Evolutionary conservation across 2,797 vertebrate species (phyloP).

Genomic region (Hybognathus amarus): DNA sequence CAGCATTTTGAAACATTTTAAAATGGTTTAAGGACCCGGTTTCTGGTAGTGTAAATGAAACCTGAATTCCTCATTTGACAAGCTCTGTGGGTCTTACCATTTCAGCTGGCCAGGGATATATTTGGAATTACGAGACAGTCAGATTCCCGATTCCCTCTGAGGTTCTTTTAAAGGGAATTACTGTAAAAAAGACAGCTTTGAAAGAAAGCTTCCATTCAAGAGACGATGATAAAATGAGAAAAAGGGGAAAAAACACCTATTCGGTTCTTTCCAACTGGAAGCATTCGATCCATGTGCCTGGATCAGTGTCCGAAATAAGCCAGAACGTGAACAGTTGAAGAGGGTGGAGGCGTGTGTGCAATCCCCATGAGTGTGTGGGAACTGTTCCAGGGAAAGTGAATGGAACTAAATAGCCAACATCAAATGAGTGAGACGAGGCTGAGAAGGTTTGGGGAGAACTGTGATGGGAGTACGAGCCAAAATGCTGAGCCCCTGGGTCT

Average conservation of each 20-base stretch:
- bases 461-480: constrained; percentile 26
- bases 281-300: constrained; percentile 76
- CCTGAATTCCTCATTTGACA: constrained; percentile 29
- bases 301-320: constrained; percentile 76
- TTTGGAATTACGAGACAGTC: constrained; percentile 56
- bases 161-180: constrained; percentile 69
- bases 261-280: constrained; percentile 75
- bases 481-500: constrained; percentile 22
- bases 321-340: constrained; percentile 65
- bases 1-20: constrained; percentile 8
- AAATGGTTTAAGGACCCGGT: constrained; percentile 18
- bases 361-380: constrained; percentile 65
- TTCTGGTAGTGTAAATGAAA: constrained; percentile 17
- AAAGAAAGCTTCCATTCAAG: constrained; percentile 73
- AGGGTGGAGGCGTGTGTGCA: constrained; percentile 57
- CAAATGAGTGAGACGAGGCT: constrained; percentile 64
- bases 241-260: constrained; percentile 55
- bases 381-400: constrained; percentile 63
- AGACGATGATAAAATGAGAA: constrained; percentile 43
- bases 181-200: constrained; percentile 71
- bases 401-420: constrained; percentile 73
- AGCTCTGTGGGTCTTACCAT: constrained; percentile 39
- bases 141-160: constrained; percentile 56
- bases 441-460: constrained; percentile 66
- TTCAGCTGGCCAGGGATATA: constrained; percentile 47